phyloP scores from a whole-genome alignment of 2,113 vertebrate species.

The Hiodon tergisus region DNA sequence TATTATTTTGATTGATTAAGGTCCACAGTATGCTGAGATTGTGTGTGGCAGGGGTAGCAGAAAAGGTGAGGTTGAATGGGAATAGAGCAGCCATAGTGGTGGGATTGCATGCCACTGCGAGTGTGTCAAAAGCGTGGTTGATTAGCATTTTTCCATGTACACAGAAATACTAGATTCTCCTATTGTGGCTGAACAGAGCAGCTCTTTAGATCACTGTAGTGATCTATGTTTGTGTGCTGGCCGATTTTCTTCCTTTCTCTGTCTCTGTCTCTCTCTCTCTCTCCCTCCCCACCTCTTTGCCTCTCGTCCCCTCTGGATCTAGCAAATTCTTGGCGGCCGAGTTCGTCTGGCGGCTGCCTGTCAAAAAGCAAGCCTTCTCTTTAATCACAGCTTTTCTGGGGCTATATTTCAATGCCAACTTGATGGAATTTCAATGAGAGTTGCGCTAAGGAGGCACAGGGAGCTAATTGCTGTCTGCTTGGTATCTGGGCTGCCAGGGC shows the following conservation, averaged over 20 bases:
- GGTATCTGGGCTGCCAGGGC: conserved; percentile 57
- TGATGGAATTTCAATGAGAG: conserved; percentile 55
- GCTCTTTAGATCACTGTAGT: background rate
- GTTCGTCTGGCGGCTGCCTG: conserved; percentile 39
- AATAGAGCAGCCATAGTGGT: too few species aligned
- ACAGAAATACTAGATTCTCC: too few species aligned
- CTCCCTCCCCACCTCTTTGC: background rate
- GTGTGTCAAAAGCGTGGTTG: too few species aligned
- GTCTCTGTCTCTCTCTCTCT: background rate
- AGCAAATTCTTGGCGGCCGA: conserved; percentile 19
- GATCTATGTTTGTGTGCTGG: background rate
- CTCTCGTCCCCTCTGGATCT: background rate
- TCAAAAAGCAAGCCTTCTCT: conserved; percentile 38
- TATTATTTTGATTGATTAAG: too few species aligned
- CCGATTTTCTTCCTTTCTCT: background rate
- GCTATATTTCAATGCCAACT: conserved; percentile 49
- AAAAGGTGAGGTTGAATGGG: too few species aligned
- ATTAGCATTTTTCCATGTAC: too few species aligned
- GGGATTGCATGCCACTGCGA: too few species aligned
- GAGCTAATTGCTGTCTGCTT: conserved; percentile 66
- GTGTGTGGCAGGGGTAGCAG: too few species aligned
- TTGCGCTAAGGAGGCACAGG: conserved; percentile 50
- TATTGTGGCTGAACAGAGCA: background rate
- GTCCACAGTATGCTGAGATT: too few species aligned
- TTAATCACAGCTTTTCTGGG: conserved; percentile 54